These are phyloP conservation scores for Drosophila merina DNA, from an alignment of 2,888 invertebrate species.

Conservation along the genomic window DNA sequence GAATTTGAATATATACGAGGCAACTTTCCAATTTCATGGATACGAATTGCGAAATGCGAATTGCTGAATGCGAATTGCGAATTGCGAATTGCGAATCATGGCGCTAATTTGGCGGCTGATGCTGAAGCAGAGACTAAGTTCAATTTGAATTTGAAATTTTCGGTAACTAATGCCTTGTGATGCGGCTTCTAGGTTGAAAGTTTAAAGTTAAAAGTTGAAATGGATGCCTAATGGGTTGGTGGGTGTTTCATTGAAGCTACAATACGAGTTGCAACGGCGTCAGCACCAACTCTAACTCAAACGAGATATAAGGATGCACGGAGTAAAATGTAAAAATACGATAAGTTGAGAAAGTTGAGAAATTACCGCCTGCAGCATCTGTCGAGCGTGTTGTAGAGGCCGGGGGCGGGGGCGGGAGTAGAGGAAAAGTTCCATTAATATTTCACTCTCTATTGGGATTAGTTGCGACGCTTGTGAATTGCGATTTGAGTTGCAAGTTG, in stretches of 20 bases:
- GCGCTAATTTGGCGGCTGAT: conserved; percentile 39
- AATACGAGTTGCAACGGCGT: conserved; percentile 23
- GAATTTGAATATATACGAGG: background rate
- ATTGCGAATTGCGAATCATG: conserved; percentile 28
- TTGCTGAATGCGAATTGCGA: conserved; percentile 29
- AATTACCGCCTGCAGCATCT: conserved; percentile 83
- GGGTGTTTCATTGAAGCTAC: conserved; percentile 27
- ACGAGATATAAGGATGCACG: conserved; percentile 36
- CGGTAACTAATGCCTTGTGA: conserved; percentile 11
- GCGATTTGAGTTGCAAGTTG: conserved; percentile 28
- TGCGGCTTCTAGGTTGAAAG: conserved; percentile 13
- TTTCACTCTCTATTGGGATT: conserved; percentile 36
- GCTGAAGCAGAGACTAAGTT: conserved; percentile 26
- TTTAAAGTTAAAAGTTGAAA: background rate
- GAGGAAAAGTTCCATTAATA: conserved; percentile 72
- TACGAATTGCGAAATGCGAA: conserved; percentile 19
- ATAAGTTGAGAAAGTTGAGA: conserved; percentile 43
- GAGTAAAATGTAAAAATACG: conserved; percentile 28
- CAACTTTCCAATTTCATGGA: background rate
- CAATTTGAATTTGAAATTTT: conserved; percentile 60
- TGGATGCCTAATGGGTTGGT: conserved; percentile 22
- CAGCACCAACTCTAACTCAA: conserved; percentile 51
- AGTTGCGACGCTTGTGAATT: conserved; percentile 49
- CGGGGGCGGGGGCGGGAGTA: conserved; percentile 57
- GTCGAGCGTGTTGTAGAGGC: conserved; percentile 77